Percentiles rank a stretch among this genome's conserved stretches.
These are phyloP conservation scores for Timema cristinae DNA, from an alignment of 2,888 invertebrate genomes.

Conservation along the genomic window DNA sequence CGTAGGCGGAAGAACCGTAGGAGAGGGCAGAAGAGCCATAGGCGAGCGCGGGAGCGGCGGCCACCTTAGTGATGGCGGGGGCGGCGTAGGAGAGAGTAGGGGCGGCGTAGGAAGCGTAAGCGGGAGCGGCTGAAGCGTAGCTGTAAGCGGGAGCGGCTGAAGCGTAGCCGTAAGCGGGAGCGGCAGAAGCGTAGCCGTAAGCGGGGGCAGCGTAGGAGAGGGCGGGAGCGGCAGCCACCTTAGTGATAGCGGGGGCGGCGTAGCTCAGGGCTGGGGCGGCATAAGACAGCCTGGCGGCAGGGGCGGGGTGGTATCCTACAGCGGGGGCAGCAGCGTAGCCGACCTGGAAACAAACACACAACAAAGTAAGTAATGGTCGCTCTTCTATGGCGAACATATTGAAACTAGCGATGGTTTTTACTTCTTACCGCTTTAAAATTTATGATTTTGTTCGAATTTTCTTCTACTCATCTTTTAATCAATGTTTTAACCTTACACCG, in stretches of 20 bases:
- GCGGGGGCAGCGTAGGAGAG: slow-evolving; percentile 4
- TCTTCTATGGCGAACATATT: no score
- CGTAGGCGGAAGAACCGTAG: slow-evolving; percentile 20
- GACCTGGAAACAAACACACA: no score
- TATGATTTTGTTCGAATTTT: no score
- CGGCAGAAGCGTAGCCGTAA: slow-evolving; percentile 22
- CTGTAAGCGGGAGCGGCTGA: slow-evolving; percentile 20
- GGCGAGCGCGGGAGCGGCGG: slow-evolving; percentile 23
- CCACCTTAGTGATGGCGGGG: slow-evolving; percentile 26
- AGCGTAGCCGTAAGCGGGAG: slow-evolving; percentile 20
- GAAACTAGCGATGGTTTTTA: no score
- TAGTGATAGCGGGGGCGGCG: slow-evolving; percentile 19
- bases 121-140: slow-evolving; percentile 25
- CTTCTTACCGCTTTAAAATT: no score
- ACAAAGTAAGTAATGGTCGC: background rate
- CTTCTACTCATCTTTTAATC: no score
- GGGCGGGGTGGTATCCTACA: slow-evolving; percentile 11
- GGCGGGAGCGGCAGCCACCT: slow-evolving; percentile 20
- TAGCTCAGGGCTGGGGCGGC: slow-evolving; percentile 20
- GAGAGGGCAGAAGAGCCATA: slow-evolving; percentile 18
- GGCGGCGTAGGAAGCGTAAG: slow-evolving; percentile 19
- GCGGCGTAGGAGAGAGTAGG: slow-evolving; percentile 27
- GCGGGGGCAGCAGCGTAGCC: slow-evolving; percentile 17
- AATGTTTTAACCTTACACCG: no score
- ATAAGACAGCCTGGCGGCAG: slow-evolving; percentile 18